Evolutionary conservation across 2,888 invertebrate genomes (phyloP).

Genomic region (Drosophila histrio): DNA sequence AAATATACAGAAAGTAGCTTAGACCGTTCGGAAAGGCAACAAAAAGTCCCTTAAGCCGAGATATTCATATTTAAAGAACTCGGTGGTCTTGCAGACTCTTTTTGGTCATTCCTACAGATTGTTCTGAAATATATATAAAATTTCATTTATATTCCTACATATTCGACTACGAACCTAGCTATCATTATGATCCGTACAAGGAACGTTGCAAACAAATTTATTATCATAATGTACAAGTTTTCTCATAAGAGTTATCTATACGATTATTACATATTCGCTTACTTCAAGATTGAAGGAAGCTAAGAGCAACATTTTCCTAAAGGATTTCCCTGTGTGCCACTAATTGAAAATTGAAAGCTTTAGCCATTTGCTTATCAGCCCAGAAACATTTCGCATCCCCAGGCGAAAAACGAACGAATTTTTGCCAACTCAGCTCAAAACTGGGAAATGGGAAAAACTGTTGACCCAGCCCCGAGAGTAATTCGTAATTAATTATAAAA

Average conservation of each 20-base stretch:
- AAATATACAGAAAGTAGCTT: too few species aligned
- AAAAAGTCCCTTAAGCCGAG: too few species aligned
- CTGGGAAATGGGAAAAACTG: conserved; percentile 23
- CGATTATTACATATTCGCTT: neutral
- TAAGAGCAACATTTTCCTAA: conserved; percentile 7
- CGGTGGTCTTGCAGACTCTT: too few species aligned
- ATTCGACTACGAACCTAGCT: too few species aligned
- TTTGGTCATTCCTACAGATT: too few species aligned
- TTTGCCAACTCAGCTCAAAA: conserved; percentile 15
- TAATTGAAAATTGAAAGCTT: conserved; percentile 42
- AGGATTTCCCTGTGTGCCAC: conserved; percentile 22
- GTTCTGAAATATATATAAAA: too few species aligned
- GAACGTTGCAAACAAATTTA: neutral
- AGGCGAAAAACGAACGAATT: conserved; percentile 3
- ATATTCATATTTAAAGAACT: too few species aligned
- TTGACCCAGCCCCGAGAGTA: conserved; percentile 51
- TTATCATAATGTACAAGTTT: neutral
- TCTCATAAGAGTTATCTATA: neutral
- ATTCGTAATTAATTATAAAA: conserved; percentile 47
- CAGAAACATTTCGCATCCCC: conserved; percentile 16
- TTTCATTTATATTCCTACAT: too few species aligned
- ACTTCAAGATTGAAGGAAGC: neutral
- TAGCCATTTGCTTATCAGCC: conserved; percentile 41
- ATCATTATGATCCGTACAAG: too few species aligned
- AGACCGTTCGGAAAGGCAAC: too few species aligned